Evolutionary conservation across 2,113 vertebrate species (phyloP), one percentile per base, ranked within the genome.

Genomic region (Mus pahari): DNA sequence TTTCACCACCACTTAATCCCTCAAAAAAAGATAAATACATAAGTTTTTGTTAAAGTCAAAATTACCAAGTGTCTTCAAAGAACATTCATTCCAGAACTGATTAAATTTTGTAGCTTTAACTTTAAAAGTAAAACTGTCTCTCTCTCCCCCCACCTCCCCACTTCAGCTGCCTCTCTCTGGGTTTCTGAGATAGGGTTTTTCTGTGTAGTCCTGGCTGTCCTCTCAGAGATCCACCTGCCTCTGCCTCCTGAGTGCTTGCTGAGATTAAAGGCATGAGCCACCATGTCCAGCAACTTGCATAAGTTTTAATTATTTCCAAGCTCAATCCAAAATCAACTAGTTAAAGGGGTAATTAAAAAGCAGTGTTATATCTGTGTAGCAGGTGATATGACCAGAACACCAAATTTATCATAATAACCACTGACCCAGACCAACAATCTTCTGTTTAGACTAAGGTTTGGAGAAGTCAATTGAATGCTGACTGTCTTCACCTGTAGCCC

Each of bases 1-100:
- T 93, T 89, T 91, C 4, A 93, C 68, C 20, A 86, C 39, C 55
- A 91, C 75, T 36, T 68, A 90, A 83, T 48, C 68, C 60, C 33
- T 33, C 31, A 82, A 84, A 97, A 74, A 86, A 90, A 53, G 58
- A 2, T 33, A 55, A 20, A n/a, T 22, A 82, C 19, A 42, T 82
- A n/a, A 58, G 36, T 62, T 82, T 62, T 62, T 83, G 73, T 13
- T 60, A 58, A 91, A 53, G 62, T 79, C 19, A 96, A 97, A 96
- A 95, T 78, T 79, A 87, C 33, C 68, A 78, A 89, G 19, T 39
- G 2, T 42, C 79, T 13, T 55, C 16, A 74, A 68, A 84, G 91
- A 81, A 79, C 53, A 50, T 53, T n/a, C 60, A 31, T 91, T 50
- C 81, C 62, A 92, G 31, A 97, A 96, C 1, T 90, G 70, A 90